Percentiles rank a stretch among this genome's conserved stretches.
phyloP scores from a whole-genome alignment of 92 coral and sea anemone genomes.

The Epizoanthus illoricatus region DNA sequence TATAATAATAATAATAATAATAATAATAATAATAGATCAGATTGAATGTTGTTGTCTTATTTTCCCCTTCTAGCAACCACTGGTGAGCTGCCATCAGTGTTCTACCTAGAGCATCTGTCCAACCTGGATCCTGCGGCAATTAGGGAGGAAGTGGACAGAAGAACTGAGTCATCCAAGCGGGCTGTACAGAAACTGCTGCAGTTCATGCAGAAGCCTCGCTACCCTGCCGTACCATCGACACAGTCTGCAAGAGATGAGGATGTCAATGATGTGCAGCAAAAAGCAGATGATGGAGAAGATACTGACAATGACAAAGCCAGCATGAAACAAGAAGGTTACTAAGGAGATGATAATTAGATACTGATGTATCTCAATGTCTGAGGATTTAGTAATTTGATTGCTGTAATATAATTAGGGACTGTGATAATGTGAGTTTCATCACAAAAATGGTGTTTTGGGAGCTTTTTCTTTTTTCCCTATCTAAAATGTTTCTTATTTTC shows the following conservation, averaged over 20 bases:
- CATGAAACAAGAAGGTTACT: constrained; percentile 29
- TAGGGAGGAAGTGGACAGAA: constrained; percentile 69
- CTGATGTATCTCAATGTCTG: too few species aligned
- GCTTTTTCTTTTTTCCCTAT: too few species aligned
- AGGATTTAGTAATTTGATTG: too few species aligned
- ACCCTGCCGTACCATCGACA: constrained; percentile 32
- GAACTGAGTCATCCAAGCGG: constrained; percentile 74
- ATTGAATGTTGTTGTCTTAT: not conserved
- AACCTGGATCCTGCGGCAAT: constrained; percentile 67
- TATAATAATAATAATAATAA: too few species aligned
- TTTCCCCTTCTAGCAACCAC: constrained; percentile 14
- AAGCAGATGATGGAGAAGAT: constrained; percentile 19
- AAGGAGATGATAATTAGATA: too few species aligned
- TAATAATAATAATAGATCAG: too few species aligned
- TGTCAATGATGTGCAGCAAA: not conserved
- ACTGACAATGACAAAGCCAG: constrained; percentile 22
- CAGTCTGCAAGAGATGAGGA: constrained; percentile 4
- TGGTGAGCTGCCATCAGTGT: constrained; percentile 68
- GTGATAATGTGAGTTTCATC: too few species aligned
- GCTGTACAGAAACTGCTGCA: constrained; percentile 65
- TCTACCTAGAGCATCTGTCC: constrained; percentile 74
- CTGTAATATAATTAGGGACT: too few species aligned
- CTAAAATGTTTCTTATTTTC: too few species aligned
- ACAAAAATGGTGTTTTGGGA: too few species aligned
- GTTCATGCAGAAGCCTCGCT: constrained; percentile 67